phyloP scores from a whole-genome alignment of 2,797 vertebrate genomes.

The Smutsia temminckii region DNA sequence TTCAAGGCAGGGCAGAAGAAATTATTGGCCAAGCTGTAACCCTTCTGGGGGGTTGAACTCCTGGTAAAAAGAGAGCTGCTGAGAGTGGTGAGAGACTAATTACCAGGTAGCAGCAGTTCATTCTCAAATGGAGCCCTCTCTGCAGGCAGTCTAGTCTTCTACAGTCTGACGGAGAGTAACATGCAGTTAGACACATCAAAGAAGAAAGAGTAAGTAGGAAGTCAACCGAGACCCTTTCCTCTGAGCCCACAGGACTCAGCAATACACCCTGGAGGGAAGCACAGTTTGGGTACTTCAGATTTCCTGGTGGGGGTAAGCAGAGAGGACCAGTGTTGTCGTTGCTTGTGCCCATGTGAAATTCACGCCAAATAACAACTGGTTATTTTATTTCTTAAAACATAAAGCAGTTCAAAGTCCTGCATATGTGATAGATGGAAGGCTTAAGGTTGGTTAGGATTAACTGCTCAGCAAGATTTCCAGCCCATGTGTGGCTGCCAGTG shows the following conservation, averaged over 20 bases:
- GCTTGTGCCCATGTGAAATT: conserved; percentile 58
- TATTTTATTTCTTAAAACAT: conserved; percentile 61
- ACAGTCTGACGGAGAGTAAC: conserved; percentile 56
- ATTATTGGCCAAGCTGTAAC: background rate
- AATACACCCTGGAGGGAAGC: conserved; percentile 58
- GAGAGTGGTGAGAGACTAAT: conserved; percentile 48
- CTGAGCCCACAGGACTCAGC: conserved; percentile 6
- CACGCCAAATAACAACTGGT: conserved; percentile 53
- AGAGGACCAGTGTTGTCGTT: background rate
- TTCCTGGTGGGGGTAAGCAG: background rate
- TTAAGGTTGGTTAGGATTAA: conserved; percentile 47
- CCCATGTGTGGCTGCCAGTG: background rate
- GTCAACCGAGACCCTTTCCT: background rate
- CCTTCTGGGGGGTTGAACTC: conserved; percentile 21
- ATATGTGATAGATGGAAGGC: conserved; percentile 7
- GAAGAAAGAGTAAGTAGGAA: conserved; percentile 52
- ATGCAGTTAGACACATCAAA: conserved; percentile 64
- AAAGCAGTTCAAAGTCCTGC: conserved; percentile 46
- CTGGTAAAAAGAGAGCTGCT: conserved; percentile 18
- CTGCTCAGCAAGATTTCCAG: conserved; percentile 20
- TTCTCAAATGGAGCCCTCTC: conserved; percentile 54
- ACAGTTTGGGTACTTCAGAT: conserved; percentile 31
- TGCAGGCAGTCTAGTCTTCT: conserved; percentile 43
- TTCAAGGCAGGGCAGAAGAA: conserved; percentile 23
- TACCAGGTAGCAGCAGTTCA: conserved; percentile 49